phyloP scores from a whole-genome alignment of 2,113 vertebrate genomes.

The Entomyzon cyanotis region DNA sequence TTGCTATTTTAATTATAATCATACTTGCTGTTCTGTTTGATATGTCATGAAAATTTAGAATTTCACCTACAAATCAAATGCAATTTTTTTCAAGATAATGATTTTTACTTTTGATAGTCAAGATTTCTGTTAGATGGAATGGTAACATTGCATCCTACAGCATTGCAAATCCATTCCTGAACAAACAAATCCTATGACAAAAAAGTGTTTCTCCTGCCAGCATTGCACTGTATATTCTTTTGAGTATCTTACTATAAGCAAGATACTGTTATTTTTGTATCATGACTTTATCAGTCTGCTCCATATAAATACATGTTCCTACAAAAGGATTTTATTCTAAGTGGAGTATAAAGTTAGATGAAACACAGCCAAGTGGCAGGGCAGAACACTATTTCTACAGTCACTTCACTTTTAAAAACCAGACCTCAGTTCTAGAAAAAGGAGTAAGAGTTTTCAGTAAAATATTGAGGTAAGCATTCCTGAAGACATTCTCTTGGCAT shows the following conservation, averaged over 20 bases:
- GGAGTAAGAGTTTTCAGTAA: neutral
- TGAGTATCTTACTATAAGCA: neutral
- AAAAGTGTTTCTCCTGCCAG: neutral
- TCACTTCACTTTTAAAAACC: neutral
- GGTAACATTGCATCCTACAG: neutral
- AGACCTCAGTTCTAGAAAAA: neutral
- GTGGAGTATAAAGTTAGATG: neutral
- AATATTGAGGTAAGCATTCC: neutral
- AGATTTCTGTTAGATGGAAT: neutral
- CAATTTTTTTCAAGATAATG: too few species aligned
- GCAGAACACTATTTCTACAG: neutral
- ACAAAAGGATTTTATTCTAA: neutral
- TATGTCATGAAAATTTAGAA: neutral
- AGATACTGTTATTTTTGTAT: neutral
- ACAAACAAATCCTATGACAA: neutral
- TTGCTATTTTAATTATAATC: neutral
- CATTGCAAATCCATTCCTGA: neutral
- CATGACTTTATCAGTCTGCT: neutral
- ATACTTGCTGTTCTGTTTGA: neutral
- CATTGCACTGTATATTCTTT: neutral
- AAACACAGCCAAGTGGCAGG: neutral
- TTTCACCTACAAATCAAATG: neutral
- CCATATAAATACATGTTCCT: neutral
- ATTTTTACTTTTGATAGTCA: neutral
- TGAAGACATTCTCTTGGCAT: neutral